These are phyloP conservation scores for Drosophila ambigua DNA, from an alignment of 1,140 invertebrate genomes.

Conservation along the genomic window DNA sequence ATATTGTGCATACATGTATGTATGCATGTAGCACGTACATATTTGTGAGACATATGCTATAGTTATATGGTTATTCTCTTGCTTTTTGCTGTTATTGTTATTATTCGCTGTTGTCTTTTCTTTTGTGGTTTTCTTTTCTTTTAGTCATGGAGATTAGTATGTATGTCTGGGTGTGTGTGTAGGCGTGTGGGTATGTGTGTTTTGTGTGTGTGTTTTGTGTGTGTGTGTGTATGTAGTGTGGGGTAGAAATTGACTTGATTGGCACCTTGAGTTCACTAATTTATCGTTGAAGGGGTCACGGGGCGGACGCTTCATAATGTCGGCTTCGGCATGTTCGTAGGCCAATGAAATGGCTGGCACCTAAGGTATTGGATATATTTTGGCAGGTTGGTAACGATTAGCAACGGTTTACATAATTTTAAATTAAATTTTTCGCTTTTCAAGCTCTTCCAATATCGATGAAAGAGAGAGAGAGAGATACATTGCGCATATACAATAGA, in stretches of 20 bases:
- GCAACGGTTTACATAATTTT: slow-evolving; percentile 63
- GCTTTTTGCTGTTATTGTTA: slow-evolving; percentile 29
- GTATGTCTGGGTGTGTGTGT: slow-evolving; percentile 21
- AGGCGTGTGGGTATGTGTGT: slow-evolving; percentile 14
- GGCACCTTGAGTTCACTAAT: slow-evolving; percentile 99
- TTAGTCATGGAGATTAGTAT: slow-evolving; percentile 61
- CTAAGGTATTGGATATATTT: slow-evolving; percentile 85
- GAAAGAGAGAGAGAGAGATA: too few species aligned
- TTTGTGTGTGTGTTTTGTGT: slow-evolving; percentile 16
- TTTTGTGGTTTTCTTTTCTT: slow-evolving; percentile 6
- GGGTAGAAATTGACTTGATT: slow-evolving; percentile 80
- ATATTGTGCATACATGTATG: slow-evolving; percentile 3
- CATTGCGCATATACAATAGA: too few species aligned
- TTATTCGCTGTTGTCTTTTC: slow-evolving; percentile 34
- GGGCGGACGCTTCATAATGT: slow-evolving; percentile 99
- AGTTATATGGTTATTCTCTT: slow-evolving; percentile 58
- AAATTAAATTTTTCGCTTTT: slow-evolving; percentile 16
- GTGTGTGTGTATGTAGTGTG: slow-evolving; percentile 38
- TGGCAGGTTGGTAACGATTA: slow-evolving; percentile 73
- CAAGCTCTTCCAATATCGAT: too few species aligned
- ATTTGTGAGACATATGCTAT: slow-evolving; percentile 62
- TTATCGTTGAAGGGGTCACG: slow-evolving; percentile 98
- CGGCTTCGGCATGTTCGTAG: slow-evolving; percentile 99
- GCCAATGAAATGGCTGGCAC: slow-evolving; percentile 99
- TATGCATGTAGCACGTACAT: too few species aligned